Evolutionary conservation across 2,797 vertebrate genomes (phyloP).

Genomic region (Macropodus opercularis): DNA sequence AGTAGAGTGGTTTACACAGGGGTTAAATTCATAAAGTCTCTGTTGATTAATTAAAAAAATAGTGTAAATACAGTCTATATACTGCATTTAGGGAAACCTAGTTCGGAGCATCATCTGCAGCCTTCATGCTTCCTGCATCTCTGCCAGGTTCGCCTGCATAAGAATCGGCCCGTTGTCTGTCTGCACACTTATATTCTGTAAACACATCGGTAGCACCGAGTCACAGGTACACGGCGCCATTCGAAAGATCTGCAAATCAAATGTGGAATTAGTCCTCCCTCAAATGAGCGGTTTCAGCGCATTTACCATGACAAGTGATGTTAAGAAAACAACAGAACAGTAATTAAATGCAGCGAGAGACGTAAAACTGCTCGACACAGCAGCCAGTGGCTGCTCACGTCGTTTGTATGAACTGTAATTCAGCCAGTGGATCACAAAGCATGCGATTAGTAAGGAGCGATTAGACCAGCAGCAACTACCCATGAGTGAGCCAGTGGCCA

Average conservation of each 20-base stretch:
- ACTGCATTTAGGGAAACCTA: too few relatives aligned
- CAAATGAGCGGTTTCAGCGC: background rate
- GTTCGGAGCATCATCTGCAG: too few relatives aligned
- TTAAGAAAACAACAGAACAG: conserved; percentile 13
- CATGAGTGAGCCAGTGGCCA: background rate
- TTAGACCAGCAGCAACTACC: background rate
- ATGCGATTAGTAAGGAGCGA: conserved; percentile 7
- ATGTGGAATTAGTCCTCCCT: conserved; percentile 1
- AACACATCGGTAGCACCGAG: background rate
- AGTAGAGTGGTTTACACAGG: conserved; percentile 1
- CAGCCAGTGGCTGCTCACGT: background rate
- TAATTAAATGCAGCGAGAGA: conserved; percentile 16
- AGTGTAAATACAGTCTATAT: too few relatives aligned
- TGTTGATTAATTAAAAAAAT: too few relatives aligned
- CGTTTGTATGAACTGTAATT: background rate
- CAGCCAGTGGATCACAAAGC: conserved; percentile 20
- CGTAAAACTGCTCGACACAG: background rate
- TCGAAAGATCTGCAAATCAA: conserved; percentile 16
- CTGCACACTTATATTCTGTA: background rate
- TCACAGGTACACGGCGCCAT: background rate
- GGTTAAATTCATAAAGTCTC: too few relatives aligned
- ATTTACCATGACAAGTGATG: conserved; percentile 16
- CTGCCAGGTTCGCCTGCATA: background rate
- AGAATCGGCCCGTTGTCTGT: background rate
- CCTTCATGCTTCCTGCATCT: too few relatives aligned